A percentile compares a stretch with the other conserved stretches of the same genome.
These are phyloP conservation scores for Crotalus horridus DNA, from an alignment of 2,113 vertebrate genomes.

Conservation along the genomic window DNA sequence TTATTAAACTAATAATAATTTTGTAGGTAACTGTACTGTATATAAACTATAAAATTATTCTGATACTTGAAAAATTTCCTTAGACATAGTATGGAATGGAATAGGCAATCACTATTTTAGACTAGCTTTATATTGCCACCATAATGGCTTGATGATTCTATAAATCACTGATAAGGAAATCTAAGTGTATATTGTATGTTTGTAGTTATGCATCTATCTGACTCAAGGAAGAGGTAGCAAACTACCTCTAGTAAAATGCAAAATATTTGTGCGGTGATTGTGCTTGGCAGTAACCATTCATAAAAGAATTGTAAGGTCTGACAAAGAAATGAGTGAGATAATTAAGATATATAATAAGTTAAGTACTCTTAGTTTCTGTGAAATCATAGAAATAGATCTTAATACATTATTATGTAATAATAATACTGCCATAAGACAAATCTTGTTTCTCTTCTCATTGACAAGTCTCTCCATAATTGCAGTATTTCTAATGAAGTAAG, in stretches of 20 bases:
- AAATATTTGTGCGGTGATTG: neutral
- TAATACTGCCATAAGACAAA: neutral
- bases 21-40: neutral
- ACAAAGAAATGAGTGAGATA: neutral
- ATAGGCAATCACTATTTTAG: neutral
- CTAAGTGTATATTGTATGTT: neutral
- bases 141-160: neutral
- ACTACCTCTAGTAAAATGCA: neutral
- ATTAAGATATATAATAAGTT: neutral
- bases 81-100: neutral
- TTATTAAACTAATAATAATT: neutral
- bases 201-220: neutral
- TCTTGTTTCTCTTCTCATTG: neutral
- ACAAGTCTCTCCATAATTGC: neutral
- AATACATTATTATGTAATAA: neutral
- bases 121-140: neutral
- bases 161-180: neutral
- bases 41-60: neutral
- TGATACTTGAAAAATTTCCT: neutral
- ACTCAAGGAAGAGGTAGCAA: neutral
- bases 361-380: neutral
- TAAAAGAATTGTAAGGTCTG: neutral
- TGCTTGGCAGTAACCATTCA: neutral
- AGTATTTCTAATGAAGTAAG: neutral
- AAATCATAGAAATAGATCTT: neutral